Conservation (phyloP, 2,888 invertebrate genomes). For the Tipula lateralis region DNA sequence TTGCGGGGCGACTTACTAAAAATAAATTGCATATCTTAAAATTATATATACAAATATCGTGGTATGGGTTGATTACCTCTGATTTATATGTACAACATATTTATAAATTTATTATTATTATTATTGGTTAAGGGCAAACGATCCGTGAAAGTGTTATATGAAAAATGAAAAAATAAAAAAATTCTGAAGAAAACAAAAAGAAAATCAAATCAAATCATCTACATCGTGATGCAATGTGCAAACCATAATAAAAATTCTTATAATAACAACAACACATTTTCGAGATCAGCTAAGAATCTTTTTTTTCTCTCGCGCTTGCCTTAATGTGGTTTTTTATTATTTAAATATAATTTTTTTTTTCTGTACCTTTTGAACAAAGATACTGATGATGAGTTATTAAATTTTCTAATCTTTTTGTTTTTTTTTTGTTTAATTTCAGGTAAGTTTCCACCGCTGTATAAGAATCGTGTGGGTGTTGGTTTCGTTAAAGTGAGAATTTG, state of each 20-base stretch:
- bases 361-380: background rate
- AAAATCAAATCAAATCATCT: conserved; percentile 30
- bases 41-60: background rate
- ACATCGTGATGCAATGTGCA: conserved; percentile 31
- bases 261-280: background rate
- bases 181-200: background rate
- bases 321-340: background rate
- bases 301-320: background rate
- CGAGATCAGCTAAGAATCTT: background rate
- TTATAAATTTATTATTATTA: conserved; percentile 12
- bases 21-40: background rate
- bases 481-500: conserved; percentile 15
- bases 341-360: background rate
- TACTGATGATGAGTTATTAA: conserved; percentile 24
- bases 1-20: background rate
- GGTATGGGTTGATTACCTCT: background rate
- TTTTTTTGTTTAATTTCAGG: background rate
- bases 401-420: background rate
- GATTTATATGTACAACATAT: background rate
- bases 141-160: conserved; percentile 32
- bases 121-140: conserved; percentile 30
- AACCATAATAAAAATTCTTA: background rate
- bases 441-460: background rate
- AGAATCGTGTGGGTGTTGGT: background rate
- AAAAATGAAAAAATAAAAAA: background rate